Base-by-base conservation (phyloP, 2,113 vertebrate genomes). In the Cyanistes caeruleus region DNA sequence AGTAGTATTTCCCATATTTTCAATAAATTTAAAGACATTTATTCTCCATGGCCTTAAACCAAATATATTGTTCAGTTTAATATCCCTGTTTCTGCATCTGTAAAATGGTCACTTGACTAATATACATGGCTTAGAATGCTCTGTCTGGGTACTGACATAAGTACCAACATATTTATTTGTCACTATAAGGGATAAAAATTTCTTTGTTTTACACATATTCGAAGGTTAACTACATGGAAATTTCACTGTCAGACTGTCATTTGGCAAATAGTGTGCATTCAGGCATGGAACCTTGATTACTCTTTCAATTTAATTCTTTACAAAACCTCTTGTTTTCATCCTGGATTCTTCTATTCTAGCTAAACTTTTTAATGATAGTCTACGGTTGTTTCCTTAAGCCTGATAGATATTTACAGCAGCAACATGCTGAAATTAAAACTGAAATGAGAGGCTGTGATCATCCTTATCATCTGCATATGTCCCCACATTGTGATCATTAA, bases 381-480 rank as follows among this genome's bases (percentile, higher is more conserved):
- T 87, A 65, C 80, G 91, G 59, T 65, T 48, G 11, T 87, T 91
- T 95, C 75, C 52, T 87, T 83, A 85, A 95, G 39, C 31, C 43
- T 95, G 70, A 70, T 18, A 70, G 67, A 80, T 59, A 91, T 70
- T 81, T 93, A 78, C 64, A 87, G 90, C 59, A 91, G 82, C 43
- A 88, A 90, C 72, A 77, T 60, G 63, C 60, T 90, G 85, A 77
- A 97, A 90, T 90, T 75, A 44, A 83, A 83, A 94, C 60, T 88
- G 79, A 90, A 94, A 94, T 70, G 70, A 90, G 74, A 16, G 77
- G 41, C 79, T 95, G 62, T 94, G 72, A 96, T 96, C 56, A 90
- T 88, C 43, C 63, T 94, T 91, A 88, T 87, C 49, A 79, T 95
- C 72, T 95, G 72, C 87, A 70, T 80, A 86, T 88, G 75, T 88